These are phyloP conservation scores for Thamnaconus septentrionalis DNA, from an alignment of 2,113 vertebrate genomes.

Conservation along the genomic window DNA sequence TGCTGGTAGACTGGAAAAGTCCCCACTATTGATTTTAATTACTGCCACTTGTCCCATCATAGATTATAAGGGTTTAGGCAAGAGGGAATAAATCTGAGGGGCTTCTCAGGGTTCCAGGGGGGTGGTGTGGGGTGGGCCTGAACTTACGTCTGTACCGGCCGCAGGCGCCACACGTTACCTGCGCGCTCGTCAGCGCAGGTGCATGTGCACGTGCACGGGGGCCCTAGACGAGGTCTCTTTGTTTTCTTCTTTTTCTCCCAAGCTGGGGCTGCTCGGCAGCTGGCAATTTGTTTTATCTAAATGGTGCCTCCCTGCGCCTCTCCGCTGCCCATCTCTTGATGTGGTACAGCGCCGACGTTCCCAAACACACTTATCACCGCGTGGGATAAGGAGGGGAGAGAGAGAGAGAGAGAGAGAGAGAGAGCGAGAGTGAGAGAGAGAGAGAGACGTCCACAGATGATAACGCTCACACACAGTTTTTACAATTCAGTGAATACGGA, in stretches of 20 bases:
- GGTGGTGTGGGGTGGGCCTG: too few species aligned
- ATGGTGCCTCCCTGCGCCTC: constrained; percentile 70
- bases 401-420: too few species aligned
- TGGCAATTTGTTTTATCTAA: constrained; percentile 82
- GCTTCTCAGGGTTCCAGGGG: constrained; percentile 56
- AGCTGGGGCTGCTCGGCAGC: constrained; percentile 60
- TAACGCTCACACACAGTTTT: constrained; percentile 58
- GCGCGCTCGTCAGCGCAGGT: constrained; percentile 38
- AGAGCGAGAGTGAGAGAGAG: too few species aligned
- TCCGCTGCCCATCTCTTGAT: constrained; percentile 66
- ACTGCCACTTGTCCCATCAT: constrained; percentile 84
- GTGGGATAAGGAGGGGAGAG: constrained; percentile 35
- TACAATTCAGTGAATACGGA: constrained; percentile 68
- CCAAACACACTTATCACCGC: constrained; percentile 75
- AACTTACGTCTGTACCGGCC: constrained; percentile 1
- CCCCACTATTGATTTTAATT: constrained; percentile 98
- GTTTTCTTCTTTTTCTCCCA: constrained; percentile 47
- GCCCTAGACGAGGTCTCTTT: constrained; percentile 38
- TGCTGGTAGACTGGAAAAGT: constrained; percentile 85
- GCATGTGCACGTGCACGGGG: constrained; percentile 20
- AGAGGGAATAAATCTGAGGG: constrained; percentile 80
- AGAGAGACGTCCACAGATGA: constrained; percentile 13
- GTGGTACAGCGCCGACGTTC: constrained; percentile 68
- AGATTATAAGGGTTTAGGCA: constrained; percentile 82
- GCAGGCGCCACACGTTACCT: constrained; percentile 36